Evolutionary conservation across 2,113 vertebrate species (phyloP), one percentile per base, ranked within the genome.

Genomic region (Brienomyrus brachyistius): DNA sequence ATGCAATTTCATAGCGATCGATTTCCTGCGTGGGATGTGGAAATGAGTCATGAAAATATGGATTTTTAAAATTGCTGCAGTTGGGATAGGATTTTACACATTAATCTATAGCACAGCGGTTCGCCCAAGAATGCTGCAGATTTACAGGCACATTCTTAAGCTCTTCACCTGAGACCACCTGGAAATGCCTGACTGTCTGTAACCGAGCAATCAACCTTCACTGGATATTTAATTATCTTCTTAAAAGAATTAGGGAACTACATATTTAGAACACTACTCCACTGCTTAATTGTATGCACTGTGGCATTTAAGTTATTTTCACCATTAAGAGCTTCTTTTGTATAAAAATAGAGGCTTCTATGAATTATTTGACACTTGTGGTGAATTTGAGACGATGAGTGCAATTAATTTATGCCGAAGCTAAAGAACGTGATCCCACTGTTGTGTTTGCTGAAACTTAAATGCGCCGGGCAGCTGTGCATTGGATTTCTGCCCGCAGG

Each of bases 41-140:
- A 80, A 80, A 80, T 80, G 35, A 80, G 74, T 80, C 74, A 80
- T 80, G 74, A 80, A 80, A 43, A 80, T 80, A 80, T 80, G 74
- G 74, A 80, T 80, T 80, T 80, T 80, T 43, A 80, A 80, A 80
- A 80, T 80, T 80, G 74, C 74, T 80, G 4, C 31, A 43, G 74
- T 80, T 80, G 74, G 74, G 31, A 80, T 43, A 80, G 74, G 13
- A 40, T 80, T 80, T 70, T 80, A 80, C 31, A 80, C 17, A 43
- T 80, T 80, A 80, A 40, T 70, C 62, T 31, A 70, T 43, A 80
- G 74, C 35, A 80, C 35, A 40, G 17, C 35, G 17, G 74, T 43
- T 80, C 43, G 74, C 74, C 31, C 35, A 19, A 80, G 74, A 80
- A 80, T 31, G 27, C 74, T 17, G 74, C 5, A 40, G 35, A 43